Base-by-base conservation (phyloP, 2,113 vertebrate species). In the Otocyon megalotis region DNA sequence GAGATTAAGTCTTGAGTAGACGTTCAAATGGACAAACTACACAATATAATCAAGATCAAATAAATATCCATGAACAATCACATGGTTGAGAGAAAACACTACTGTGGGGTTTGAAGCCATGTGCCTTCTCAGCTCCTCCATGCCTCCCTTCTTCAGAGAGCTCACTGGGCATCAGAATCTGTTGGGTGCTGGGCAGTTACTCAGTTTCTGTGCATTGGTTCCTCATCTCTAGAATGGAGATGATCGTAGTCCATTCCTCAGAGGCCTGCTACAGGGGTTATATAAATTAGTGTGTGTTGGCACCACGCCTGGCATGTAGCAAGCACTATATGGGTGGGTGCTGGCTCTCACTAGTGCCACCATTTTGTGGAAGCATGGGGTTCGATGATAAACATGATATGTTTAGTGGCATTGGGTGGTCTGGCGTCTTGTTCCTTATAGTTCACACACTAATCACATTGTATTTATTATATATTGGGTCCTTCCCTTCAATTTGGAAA, bases 141-240 rank as follows among this genome's bases (percentile, higher is more conserved):
- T 19, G 20, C 54, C 60, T 80, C 37, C 9, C 2, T 77, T 80
- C 71, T 13, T 58, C 13, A 19, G 67, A 43, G 48, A 79, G 12
- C 26, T 28, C 0, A 1, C 50, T 0, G 3, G 50, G 22, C 17
- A 4, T 37, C 16, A 5, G 74, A 3, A 0, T 30, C 48, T 48
- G 2, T 17, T 37, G 67, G 77, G 54, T 0, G 1, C 22, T 3
- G 15, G 54, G 3, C 26, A 24, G 62, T 50, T 53, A 2, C 1
- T 10, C 28, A 60, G 5, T 30, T 48, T 56, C 17, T 43, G 26
- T n/a, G 53, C 35, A 88, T 62, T 13, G 17, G n/a, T 30, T 54
- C 53, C 50, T 65, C 50, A 17, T 24, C 17, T 67, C 43, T 11
- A 10, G 80, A 32, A 26, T 77, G 17, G 56, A 9, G 20, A 14